phyloP scores from a whole-genome alignment of 2,113 vertebrate species.

The Rattus norvegicus region DNA sequence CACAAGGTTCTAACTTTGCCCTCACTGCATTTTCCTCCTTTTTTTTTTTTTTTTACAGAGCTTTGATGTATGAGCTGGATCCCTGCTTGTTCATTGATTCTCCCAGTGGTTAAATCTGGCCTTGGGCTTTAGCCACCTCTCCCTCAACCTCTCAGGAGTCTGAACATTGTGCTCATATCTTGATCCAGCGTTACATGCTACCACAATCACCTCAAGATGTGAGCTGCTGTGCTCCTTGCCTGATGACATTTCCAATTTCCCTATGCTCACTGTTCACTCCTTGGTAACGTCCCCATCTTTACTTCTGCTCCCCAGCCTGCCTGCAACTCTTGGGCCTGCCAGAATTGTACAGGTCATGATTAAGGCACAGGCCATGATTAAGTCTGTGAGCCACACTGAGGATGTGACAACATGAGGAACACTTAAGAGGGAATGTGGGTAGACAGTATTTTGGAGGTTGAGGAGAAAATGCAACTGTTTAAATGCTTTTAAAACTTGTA shows the following conservation, averaged over 20 bases:
- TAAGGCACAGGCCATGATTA: not conserved
- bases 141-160: not conserved
- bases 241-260: not conserved
- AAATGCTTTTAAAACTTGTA: not conserved
- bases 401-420: not conserved
- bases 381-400: not conserved
- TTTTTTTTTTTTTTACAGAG: conserved; percentile 65
- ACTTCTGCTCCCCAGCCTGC: not conserved
- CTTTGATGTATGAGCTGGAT: not conserved
- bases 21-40: conserved; percentile 34
- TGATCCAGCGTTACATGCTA: not conserved
- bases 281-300: not conserved
- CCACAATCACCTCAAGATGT: not conserved
- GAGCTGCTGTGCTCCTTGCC: not conserved
- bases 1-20: fast-evolving
- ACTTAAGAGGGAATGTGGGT: not conserved
- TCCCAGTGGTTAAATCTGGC: too few species aligned
- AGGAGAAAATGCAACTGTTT: not conserved
- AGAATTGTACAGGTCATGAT: not conserved
- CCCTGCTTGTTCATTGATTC: not conserved
- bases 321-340: not conserved
- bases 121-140: not conserved
- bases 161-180: not conserved
- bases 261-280: fast-evolving
- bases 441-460: not conserved